These are phyloP conservation scores for Microctenopoma stevenorrisi DNA, from an alignment of 2,797 vertebrate species.

Conservation along the genomic window DNA sequence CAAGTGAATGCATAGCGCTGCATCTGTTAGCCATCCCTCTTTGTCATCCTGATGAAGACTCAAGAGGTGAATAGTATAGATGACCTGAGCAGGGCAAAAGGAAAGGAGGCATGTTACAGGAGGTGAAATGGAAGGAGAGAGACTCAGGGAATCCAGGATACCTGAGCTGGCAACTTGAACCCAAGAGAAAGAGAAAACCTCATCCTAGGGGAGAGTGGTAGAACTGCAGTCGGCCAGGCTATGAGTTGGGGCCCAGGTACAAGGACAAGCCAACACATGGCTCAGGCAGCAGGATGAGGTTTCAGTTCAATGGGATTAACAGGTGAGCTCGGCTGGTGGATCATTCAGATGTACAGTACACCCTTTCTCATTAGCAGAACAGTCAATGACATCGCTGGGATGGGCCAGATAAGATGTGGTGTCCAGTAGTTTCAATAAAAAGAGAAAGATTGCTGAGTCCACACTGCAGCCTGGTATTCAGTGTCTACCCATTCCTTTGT, in stretches of 20 bases:
- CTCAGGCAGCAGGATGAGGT: constrained; percentile 68
- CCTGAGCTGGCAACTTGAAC: constrained; percentile 75
- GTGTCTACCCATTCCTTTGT: constrained; percentile 76
- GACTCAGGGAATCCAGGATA: constrained; percentile 76
- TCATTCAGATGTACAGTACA: constrained; percentile 59
- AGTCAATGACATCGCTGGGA: constrained; percentile 51
- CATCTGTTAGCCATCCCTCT: constrained; percentile 67
- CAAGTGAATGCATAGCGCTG: constrained; percentile 61
- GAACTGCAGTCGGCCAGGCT: constrained; percentile 41
- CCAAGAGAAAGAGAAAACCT: constrained; percentile 78
- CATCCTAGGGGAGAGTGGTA: constrained; percentile 78
- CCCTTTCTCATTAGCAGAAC: constrained; percentile 66
- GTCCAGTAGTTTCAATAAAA: constrained; percentile 48
- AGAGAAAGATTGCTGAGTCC: constrained; percentile 42
- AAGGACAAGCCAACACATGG: constrained; percentile 40
- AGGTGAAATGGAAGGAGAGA: constrained; percentile 73
- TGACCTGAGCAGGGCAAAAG: constrained; percentile 70
- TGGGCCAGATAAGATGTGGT: constrained; percentile 52
- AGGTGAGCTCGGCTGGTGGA: constrained; percentile 54
- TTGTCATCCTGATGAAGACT: constrained; percentile 72
- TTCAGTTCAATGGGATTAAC: constrained; percentile 77
- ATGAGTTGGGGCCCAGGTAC: constrained; percentile 47
- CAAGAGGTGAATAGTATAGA: constrained; percentile 65
- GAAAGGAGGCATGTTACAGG: constrained; percentile 70
- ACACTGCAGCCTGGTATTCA: constrained; percentile 59